These are phyloP conservation scores for Lapara coniferarum DNA, from an alignment of 2,888 invertebrate species.

Conservation along the genomic window DNA sequence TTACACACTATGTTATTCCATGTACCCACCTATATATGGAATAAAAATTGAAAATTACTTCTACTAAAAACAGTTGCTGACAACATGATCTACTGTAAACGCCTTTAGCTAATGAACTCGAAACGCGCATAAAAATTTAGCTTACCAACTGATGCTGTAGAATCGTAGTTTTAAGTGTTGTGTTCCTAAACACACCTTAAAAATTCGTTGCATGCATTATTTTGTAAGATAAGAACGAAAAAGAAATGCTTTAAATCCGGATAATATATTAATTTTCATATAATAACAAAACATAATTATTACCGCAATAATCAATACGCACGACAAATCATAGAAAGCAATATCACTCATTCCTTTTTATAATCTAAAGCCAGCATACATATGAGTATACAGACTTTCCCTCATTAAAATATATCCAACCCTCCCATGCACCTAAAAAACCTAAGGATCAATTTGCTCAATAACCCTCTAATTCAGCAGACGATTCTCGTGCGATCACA, in stretches of 20 bases:
- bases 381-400: background rate
- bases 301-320: too few species aligned
- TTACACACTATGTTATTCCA: background rate
- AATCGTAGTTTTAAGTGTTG: conserved; percentile 4
- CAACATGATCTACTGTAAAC: background rate
- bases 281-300: too few species aligned
- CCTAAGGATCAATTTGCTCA: conserved; percentile 35
- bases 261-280: too few species aligned
- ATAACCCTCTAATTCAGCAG: conserved; percentile 42
- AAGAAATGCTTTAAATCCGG: too few species aligned
- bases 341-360: too few species aligned
- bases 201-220: background rate
- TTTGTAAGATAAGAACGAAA: background rate
- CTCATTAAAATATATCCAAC: conserved; percentile 6
- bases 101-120: background rate
- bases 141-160: conserved; percentile 3
- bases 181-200: background rate
- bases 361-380: too few species aligned
- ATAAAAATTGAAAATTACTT: too few species aligned
- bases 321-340: too few species aligned
- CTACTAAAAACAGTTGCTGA: background rate
- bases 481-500: conserved; percentile 42
- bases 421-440: conserved; percentile 29
- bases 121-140: conserved; percentile 10
- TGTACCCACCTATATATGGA: too few species aligned